Evolutionary conservation across 1,140 invertebrate genomes (phyloP).

Genomic region (Conus ventricosus): DNA sequence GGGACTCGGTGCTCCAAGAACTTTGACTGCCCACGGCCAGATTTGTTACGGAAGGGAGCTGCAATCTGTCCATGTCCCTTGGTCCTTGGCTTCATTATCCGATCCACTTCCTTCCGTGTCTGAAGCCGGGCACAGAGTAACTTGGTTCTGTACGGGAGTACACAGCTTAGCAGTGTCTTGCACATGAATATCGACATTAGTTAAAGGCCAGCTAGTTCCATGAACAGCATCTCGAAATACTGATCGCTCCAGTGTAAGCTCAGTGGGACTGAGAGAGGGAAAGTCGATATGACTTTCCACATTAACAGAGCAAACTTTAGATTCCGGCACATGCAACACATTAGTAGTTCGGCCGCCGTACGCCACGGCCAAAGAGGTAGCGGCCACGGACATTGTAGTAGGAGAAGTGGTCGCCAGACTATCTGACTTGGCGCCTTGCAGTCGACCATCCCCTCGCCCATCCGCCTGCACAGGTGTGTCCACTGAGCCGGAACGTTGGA

Average conservation of each 20-base stretch:
- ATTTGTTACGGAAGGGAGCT: not conserved
- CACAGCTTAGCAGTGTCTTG: conserved; percentile 60
- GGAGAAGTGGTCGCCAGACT: conserved; percentile 25
- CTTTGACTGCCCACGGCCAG: not conserved
- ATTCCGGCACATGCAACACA: conserved; percentile 24
- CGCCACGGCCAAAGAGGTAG: conserved; percentile 12
- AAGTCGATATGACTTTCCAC: conserved; percentile 18
- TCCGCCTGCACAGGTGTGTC: conserved; percentile 31
- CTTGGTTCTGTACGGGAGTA: conserved; percentile 41
- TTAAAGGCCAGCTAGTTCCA: conserved; percentile 39
- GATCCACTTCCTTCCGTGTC: not conserved
- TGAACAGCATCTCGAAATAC: not conserved
- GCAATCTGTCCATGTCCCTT: not conserved
- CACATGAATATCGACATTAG: conserved; percentile 51
- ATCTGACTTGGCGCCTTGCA: conserved; percentile 31
- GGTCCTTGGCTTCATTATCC: not conserved
- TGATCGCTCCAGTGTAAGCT: conserved; percentile 40
- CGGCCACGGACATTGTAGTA: not conserved
- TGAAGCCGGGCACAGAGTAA: not conserved
- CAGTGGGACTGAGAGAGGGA: conserved; percentile 38
- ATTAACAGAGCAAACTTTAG: conserved; percentile 31
- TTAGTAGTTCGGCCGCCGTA: conserved; percentile 16
- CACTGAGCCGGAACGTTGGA: conserved; percentile 42
- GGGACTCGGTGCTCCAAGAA: conserved; percentile 41
- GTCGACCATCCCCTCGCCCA: not conserved